These are phyloP conservation scores for Octomys mimax DNA, from an alignment of 2,797 vertebrate genomes.

Conservation along the genomic window DNA sequence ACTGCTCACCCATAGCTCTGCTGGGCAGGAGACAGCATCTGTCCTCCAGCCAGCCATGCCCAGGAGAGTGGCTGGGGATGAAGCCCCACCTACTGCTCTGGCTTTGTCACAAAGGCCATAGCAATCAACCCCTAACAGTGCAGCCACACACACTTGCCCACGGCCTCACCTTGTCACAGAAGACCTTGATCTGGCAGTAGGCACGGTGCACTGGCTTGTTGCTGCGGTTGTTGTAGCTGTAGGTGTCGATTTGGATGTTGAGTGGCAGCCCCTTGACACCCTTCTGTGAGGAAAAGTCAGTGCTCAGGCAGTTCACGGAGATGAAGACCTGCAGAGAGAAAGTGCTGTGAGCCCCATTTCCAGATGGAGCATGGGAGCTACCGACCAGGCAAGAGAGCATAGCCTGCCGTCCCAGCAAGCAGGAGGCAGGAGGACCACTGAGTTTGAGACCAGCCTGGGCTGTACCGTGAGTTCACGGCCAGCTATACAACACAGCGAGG, in stretches of 20 bases:
- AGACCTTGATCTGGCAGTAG: slow-evolving; percentile 99
- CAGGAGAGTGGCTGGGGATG: background rate
- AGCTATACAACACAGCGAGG: background rate
- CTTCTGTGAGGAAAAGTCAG: slow-evolving; percentile 99
- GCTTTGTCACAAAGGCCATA: too few species aligned
- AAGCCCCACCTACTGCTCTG: background rate
- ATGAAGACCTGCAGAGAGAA: slow-evolving; percentile 95
- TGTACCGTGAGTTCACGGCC: too few species aligned
- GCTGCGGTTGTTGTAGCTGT: slow-evolving; percentile 99
- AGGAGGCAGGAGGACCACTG: background rate
- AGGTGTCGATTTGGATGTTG: slow-evolving; percentile 98
- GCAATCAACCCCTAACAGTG: background rate
- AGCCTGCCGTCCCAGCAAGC: too few species aligned
- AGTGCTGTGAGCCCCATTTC: background rate
- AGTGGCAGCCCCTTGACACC: slow-evolving; percentile 98
- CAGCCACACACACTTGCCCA: too few species aligned
- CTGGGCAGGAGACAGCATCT: background rate
- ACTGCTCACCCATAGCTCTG: background rate
- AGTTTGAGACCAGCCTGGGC: too few species aligned
- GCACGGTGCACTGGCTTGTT: slow-evolving; percentile 99
- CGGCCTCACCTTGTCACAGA: slow-evolving; percentile 95
- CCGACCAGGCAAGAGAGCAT: background rate
- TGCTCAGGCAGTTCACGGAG: slow-evolving; percentile 99
- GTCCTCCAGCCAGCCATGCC: background rate
- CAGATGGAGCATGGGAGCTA: background rate